A percentile compares a stretch with the other conserved stretches of the same genome.
These are phyloP conservation scores for Mactromeris polynyma DNA, from an alignment of 2,888 invertebrate species.

Conservation along the genomic window DNA sequence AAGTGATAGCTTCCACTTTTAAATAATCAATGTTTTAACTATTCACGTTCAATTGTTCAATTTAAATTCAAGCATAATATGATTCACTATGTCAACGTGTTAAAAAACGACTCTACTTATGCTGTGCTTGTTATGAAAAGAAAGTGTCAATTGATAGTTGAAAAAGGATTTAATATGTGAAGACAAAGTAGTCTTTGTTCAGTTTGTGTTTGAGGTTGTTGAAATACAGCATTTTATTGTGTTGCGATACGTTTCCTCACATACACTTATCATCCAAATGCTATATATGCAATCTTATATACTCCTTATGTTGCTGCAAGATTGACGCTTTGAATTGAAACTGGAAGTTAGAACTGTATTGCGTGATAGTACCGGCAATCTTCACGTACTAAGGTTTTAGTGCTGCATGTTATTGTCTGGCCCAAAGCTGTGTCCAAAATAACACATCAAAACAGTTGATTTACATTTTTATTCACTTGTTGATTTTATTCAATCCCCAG, in stretches of 20 bases:
- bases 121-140: neutral
- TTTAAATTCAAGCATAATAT: neutral
- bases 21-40: slow-evolving; percentile 6
- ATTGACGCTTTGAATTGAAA: neutral
- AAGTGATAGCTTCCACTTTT: neutral
- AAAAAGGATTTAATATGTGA: neutral
- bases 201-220: neutral
- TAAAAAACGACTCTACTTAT: neutral
- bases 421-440: too few species aligned
- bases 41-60: neutral
- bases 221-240: too few species aligned
- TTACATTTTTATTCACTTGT: neutral
- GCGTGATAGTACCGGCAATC: neutral
- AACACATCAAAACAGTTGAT: neutral
- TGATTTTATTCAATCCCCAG: neutral
- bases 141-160: neutral
- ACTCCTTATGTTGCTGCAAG: neutral
- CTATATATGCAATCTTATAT: neutral
- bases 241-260: too few species aligned
- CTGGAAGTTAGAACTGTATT: neutral
- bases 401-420: neutral
- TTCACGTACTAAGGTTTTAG: neutral
- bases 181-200: neutral
- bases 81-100: neutral
- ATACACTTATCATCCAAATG: too few species aligned